These are phyloP conservation scores for Decapterus maruadsi DNA, from an alignment of 2,797 vertebrate genomes.

Conservation along the genomic window DNA sequence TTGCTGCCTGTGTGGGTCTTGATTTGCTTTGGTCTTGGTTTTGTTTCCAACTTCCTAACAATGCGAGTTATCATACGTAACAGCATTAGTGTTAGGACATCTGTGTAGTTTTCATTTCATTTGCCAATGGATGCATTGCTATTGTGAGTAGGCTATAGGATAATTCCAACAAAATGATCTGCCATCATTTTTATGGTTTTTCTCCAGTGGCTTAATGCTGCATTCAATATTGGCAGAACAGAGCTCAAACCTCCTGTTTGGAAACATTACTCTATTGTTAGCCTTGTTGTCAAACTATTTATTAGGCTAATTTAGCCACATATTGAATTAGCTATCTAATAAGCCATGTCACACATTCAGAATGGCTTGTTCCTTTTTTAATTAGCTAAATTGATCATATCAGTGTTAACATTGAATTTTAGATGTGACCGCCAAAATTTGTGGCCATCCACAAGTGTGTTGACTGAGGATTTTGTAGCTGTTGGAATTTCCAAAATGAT, in stretches of 20 bases:
- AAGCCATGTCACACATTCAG: not conserved
- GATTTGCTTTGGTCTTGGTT: not conserved
- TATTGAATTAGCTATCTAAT: not conserved
- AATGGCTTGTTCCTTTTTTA: not conserved
- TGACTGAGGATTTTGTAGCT: not conserved
- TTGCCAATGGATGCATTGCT: not conserved
- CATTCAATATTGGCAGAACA: not conserved
- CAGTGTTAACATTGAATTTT: not conserved
- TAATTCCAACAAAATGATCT: not conserved
- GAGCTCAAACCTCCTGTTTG: not conserved
- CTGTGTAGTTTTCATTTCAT: not conserved
- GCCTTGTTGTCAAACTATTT: no score
- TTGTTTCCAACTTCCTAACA: not conserved
- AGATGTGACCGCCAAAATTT: not conserved
- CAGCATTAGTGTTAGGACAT: not conserved
- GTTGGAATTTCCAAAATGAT: not conserved
- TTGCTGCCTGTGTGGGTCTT: not conserved
- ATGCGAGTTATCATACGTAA: not conserved
- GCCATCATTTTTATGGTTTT: not conserved
- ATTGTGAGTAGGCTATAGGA: not conserved
- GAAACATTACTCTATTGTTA: not conserved
- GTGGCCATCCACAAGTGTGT: not conserved
- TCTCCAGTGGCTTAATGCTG: not conserved
- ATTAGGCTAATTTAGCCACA: not conserved
- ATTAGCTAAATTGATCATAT: not conserved